Conservation (phyloP, 2,797 vertebrate species). For the Anabas testudineus region DNA sequence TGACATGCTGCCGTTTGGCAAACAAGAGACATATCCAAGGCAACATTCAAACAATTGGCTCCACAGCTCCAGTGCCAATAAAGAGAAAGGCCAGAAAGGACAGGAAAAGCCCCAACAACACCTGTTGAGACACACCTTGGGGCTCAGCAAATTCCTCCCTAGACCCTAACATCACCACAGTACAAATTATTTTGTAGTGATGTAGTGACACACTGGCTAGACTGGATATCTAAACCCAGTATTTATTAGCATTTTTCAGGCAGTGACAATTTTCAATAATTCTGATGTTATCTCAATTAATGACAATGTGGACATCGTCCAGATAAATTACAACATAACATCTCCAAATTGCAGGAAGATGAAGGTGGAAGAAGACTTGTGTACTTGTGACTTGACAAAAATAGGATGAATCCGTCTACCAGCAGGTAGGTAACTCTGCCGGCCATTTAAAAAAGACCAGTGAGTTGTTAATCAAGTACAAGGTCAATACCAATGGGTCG, state of each 20-base stretch:
- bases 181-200: slow-evolving; percentile 55
- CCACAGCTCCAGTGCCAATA: slow-evolving; percentile 60
- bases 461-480: no score
- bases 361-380: background rate
- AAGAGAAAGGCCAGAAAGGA: slow-evolving; percentile 65
- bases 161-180: slow-evolving; percentile 50
- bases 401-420: slow-evolving; percentile 30
- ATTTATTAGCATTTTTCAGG: background rate
- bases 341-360: no score
- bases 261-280: no score
- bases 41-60: slow-evolving; percentile 76
- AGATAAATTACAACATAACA: background rate
- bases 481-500: no score
- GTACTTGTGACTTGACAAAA: background rate
- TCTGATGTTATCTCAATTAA: no score
- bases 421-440: slow-evolving; percentile 50
- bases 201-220: background rate
- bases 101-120: slow-evolving; percentile 67
- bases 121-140: slow-evolving; percentile 76
- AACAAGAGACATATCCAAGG: slow-evolving; percentile 77
- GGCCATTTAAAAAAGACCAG: slow-evolving; percentile 69
- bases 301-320: background rate
- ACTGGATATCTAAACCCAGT: background rate
- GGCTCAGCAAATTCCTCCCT: slow-evolving; percentile 69
- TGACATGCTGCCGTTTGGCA: slow-evolving; percentile 75